Evolutionary conservation across 2,797 vertebrate genomes (phyloP).

Genomic region (Malacoctenus gilli): DNA sequence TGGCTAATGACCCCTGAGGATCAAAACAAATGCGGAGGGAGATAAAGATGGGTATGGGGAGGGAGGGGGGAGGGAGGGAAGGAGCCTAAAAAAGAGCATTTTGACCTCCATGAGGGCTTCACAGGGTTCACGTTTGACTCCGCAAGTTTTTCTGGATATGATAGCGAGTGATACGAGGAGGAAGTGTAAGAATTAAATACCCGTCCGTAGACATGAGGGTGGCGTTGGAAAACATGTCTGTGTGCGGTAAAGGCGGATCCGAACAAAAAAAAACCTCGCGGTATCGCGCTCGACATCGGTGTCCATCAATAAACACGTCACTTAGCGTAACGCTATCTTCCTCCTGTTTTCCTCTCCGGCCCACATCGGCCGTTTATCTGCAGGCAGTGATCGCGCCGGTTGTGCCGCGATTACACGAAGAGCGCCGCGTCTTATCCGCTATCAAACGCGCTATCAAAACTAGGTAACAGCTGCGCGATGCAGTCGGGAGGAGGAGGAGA

Average conservation of each 20-base stretch:
- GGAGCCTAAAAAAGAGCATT: constrained; percentile 63
- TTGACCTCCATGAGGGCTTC: constrained; percentile 68
- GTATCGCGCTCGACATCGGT: constrained; percentile 58
- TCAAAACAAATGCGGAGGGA: constrained; percentile 76
- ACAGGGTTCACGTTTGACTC: constrained; percentile 63
- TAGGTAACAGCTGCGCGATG: constrained; percentile 56
- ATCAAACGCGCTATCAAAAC: constrained; percentile 61
- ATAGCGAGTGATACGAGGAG: constrained; percentile 22
- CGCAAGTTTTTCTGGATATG: constrained; percentile 29
- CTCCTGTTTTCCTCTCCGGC: constrained; percentile 44
- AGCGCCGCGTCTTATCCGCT: constrained; percentile 31
- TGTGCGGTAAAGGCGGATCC: constrained; percentile 46
- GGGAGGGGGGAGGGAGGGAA: constrained; percentile 36
- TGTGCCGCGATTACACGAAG: constrained; percentile 57
- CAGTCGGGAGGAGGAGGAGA: no score
- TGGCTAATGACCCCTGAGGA: constrained; percentile 80
- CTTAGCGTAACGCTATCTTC: constrained; percentile 55
- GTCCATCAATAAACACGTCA: constrained; percentile 71
- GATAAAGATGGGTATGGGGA: constrained; percentile 61
- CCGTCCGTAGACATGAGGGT: constrained; percentile 25
- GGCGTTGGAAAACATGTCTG: constrained; percentile 16
- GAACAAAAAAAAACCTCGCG: constrained; percentile 56
- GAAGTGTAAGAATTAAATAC: constrained; percentile 31
- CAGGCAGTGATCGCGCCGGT: constrained; percentile 14
- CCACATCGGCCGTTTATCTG: constrained; percentile 60